These are phyloP conservation scores for Agrotis ipsilon DNA, from an alignment of 2,888 invertebrate species.

Conservation along the genomic window DNA sequence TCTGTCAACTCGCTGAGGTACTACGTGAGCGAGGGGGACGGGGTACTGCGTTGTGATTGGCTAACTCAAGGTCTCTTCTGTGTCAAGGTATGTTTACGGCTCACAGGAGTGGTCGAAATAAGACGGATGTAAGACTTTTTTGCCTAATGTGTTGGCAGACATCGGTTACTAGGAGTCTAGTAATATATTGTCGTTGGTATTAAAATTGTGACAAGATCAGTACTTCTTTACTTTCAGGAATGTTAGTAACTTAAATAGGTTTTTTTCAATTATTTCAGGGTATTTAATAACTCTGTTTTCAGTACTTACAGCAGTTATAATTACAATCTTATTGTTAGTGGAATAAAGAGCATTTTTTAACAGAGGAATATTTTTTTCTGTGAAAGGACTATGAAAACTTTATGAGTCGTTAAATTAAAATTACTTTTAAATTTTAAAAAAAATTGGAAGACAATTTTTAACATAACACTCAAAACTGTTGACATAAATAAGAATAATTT, in stretches of 20 bases:
- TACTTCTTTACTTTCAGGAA: conserved; percentile 28
- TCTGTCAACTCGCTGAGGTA: no score
- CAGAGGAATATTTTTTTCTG: no score
- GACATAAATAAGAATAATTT: conserved; percentile 5
- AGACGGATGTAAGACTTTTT: no score
- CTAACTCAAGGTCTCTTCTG: no score
- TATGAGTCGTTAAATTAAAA: background rate
- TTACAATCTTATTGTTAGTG: background rate
- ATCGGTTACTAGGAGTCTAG: no score
- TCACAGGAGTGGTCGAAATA: no score
- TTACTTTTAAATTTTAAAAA: background rate
- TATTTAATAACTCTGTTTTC: background rate
- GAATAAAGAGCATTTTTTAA: background rate
- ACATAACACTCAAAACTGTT: conserved; percentile 4
- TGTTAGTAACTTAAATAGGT: conserved; percentile 10
- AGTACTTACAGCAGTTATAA: background rate
- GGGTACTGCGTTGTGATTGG: no score
- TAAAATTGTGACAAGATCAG: conserved; percentile 43
- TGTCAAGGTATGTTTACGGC: no score
- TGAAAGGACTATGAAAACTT: no score
- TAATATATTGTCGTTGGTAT: no score
- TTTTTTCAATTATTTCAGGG: conserved; percentile 4
- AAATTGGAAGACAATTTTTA: conserved; percentile 28
- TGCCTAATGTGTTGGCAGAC: no score
- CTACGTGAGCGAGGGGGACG: no score